phyloP scores from a whole-genome alignment of 1,140 invertebrate species.

The Ruditapes philippinarum region DNA sequence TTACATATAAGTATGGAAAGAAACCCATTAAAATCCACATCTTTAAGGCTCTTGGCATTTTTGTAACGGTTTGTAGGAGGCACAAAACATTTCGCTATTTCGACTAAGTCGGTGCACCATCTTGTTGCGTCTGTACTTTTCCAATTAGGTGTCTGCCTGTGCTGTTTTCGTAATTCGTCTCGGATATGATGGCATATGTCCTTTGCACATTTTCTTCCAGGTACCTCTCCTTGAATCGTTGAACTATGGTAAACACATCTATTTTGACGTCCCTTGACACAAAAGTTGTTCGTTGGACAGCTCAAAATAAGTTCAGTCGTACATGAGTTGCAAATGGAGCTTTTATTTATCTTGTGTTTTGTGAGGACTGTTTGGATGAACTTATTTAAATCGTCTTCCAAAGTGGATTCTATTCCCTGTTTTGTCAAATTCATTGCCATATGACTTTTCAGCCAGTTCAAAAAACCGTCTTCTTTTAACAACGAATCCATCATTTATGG shows the following conservation, averaged over 20 bases:
- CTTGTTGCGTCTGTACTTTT: not conserved
- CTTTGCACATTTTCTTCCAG: not conserved
- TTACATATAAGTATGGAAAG: not conserved
- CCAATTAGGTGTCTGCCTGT: not conserved
- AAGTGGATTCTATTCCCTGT: not conserved
- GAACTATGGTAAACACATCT: no score
- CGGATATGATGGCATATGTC: not conserved
- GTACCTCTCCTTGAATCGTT: no score
- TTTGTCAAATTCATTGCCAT: not conserved
- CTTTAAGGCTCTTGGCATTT: not conserved
- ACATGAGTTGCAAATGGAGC: not conserved
- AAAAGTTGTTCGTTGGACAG: not conserved
- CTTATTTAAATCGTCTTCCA: not conserved
- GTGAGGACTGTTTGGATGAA: not conserved
- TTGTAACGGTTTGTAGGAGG: not conserved
- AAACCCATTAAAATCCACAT: not conserved
- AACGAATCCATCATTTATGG: no score
- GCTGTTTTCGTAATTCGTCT: not conserved
- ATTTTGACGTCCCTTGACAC: not conserved
- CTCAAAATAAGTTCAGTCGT: not conserved
- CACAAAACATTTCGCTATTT: conserved; percentile 19
- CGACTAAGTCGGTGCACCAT: not conserved
- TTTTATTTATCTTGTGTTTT: not conserved
- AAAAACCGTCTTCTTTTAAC: no score
- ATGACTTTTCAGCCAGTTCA: conserved; percentile 13